Base-by-base conservation (phyloP, 2,113 vertebrate species). In the Puffinus mauretanicus region DNA sequence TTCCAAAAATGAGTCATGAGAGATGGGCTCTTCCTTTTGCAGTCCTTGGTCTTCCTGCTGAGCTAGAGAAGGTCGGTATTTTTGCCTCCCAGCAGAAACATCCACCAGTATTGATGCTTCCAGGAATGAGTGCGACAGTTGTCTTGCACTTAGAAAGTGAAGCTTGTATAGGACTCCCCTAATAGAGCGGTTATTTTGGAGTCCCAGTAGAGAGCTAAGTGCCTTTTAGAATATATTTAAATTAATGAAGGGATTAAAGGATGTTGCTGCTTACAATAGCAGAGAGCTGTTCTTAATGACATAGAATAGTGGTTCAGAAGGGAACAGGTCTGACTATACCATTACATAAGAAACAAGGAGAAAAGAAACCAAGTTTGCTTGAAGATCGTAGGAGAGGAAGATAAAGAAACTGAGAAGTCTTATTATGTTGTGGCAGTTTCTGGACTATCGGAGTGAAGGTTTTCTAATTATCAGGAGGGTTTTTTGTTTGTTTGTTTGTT, bases 161-260 rank as follows among this genome's bases (percentile, higher is more conserved):
- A 89, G 42, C 44, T 36, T 79, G 17, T 54, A 4, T 9, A 55
- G 77, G 77, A 34, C 29, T 89, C 40, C 90, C 25, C 64, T 88
- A 67, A 78, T 51, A 47, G 21, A 81, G 46, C 0, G 0, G 6
- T 44, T 71, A 40, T 70, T 91, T 55, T 71, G 67, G 81, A 89
- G 52, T 93, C 86, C 73, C 81, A 82, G 47, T 60, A 89, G 72
- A 87, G 55, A 81, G 26, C 83, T 86, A 92, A 95, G 69, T 96
- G 93, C 69, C 44, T 93, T 94, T 84, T 84, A 84, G 89, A 92
- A 94, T 95, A 82, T 72, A 38, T 89, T 96, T 95, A 93, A 93
- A 94, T 91, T 96, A 93, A 89, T 87, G 70, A 96, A 86, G 42
- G 69, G 47, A 93, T 96, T 88, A 94, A 96, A 67, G 65, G 86